Conservation (phyloP, 2,113 vertebrate genomes). For the Crypturellus undulatus region DNA sequence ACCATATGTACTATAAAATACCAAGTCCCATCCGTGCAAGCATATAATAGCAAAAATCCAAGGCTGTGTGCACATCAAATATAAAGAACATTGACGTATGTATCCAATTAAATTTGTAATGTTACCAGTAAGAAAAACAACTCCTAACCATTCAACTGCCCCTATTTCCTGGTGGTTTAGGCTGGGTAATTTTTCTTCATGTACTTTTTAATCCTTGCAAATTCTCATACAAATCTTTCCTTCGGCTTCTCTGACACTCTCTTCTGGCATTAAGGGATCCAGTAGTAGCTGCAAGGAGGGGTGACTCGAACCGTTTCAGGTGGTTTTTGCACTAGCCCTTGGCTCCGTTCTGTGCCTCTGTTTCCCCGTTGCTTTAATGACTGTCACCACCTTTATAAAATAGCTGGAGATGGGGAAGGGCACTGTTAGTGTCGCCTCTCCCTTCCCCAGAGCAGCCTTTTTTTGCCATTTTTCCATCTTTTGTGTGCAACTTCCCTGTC, state of each 20-base stretch:
- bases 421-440: not conserved
- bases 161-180: constrained; percentile 5
- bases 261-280: not conserved
- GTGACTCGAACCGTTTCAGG: not conserved
- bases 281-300: not conserved
- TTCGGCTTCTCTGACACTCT: not conserved
- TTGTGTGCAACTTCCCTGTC: not conserved
- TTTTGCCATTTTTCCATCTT: not conserved
- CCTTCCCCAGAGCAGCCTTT: not conserved
- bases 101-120: constrained; percentile 54
- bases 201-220: constrained; percentile 40
- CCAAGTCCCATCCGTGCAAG: not conserved
- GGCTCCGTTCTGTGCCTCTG: not conserved
- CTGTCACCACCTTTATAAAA: not conserved
- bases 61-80: constrained; percentile 17
- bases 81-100: constrained; percentile 27
- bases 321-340: not conserved
- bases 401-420: not conserved
- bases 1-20: constrained; percentile 43
- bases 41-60: constrained; percentile 28
- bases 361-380: not conserved
- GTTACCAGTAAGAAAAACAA: constrained; percentile 20
- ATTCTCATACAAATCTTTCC: not conserved
- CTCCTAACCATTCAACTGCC: not conserved
- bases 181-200: not conserved